Percentiles rank a stretch among this genome's conserved stretches.
phyloP scores from a whole-genome alignment of 1,140 invertebrate genomes.

The Zeugodacus cucurbitae region DNA sequence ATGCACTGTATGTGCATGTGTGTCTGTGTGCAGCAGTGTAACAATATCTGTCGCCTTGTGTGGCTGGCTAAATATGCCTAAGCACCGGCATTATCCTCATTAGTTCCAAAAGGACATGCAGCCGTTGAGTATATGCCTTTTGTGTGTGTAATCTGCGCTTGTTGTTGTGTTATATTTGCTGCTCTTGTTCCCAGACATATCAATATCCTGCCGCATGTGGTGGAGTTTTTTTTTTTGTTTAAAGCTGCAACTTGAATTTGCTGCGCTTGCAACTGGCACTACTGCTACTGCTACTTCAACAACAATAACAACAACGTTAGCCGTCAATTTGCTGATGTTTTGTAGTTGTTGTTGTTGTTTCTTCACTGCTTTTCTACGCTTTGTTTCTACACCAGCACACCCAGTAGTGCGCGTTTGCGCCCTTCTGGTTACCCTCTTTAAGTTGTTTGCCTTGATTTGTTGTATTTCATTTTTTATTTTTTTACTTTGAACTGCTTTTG shows the following conservation, averaged over 20 bases:
- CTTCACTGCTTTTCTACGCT: not conserved
- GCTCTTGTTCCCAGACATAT: constrained; percentile 6
- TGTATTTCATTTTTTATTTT: not conserved
- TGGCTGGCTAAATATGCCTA: constrained; percentile 7
- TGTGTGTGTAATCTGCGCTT: not conserved
- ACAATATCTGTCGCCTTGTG: not conserved
- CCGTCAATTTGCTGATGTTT: not conserved
- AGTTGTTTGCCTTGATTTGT: not conserved
- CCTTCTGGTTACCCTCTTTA: not conserved
- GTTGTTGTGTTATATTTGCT: not conserved
- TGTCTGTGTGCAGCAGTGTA: not conserved
- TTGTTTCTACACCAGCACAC: not conserved
- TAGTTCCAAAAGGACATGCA: not conserved
- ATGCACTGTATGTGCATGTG: not conserved
- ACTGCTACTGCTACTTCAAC: not conserved
- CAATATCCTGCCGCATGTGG: constrained; percentile 19
- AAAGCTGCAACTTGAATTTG: not conserved
- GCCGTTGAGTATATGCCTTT: not conserved
- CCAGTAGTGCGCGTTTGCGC: not conserved
- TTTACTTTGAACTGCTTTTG: not conserved
- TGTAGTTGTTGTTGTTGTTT: not conserved
- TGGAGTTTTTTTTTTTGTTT: not conserved
- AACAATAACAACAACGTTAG: not conserved
- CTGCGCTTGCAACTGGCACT: not conserved
- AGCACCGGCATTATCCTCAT: constrained; percentile 10